Evolutionary conservation across 2,113 vertebrate species (phyloP), one percentile per base, ranked within the genome.

Genomic region (Siphamia tubifer): DNA sequence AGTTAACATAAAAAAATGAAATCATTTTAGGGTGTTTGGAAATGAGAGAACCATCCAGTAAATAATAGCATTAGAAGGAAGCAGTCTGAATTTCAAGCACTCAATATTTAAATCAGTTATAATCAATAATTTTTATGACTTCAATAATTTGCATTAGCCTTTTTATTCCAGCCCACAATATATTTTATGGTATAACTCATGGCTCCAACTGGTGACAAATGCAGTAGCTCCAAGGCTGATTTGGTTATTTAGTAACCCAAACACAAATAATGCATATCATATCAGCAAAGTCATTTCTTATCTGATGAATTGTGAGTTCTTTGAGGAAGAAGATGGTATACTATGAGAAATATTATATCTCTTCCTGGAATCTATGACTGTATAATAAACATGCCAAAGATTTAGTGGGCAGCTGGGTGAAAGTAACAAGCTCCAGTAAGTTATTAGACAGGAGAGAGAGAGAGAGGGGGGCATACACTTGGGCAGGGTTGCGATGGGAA

Each of bases 191-290:
- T 65, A 62, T 27, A 56, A 66, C 40, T 74, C 66, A 60, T 62
- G 15, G 57, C 58, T 45, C 3, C 16, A 35, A 65, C 64, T 70
- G 60, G 68, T 64, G 76, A 38, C 49, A 53, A 16, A 42, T 66
- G 44, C 30, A 42, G n/a, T 42, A 40, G 47, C 68, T 49, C 58
- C 24, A 58, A 62, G 42, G 76, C 69, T 27, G 43, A 42, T 60
- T 60, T 2, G 32, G 83, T 90, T 84, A 90, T 82, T 86, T 47
- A 89, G 79, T 89, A 89, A 87, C 77, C 54, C 31, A 39, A 63
- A 48, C 44, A 81, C 79, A 90, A 84, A 86, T 86, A 79, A 20
- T 44, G 31, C 2, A 34, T 80, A 68, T 87, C 71, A 73, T 80
- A 82, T 81, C 77, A 79, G 67, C 75, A 68, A 40, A 72, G 82